Conservation (phyloP, 2,113 vertebrate genomes). For the Conger conger region DNA sequence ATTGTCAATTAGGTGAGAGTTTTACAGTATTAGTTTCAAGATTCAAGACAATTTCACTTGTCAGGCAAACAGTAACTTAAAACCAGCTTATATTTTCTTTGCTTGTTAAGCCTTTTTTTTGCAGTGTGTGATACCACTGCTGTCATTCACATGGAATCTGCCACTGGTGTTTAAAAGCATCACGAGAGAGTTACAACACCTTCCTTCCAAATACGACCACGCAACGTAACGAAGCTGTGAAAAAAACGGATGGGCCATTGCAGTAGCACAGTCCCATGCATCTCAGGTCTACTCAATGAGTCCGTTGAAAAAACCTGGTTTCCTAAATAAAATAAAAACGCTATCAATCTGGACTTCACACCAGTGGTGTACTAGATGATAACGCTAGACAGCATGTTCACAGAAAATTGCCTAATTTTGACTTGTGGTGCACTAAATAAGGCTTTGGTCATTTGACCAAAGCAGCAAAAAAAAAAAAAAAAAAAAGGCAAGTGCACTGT, state of each 20-base stretch:
- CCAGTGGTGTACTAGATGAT: background rate
- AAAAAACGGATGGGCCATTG: background rate
- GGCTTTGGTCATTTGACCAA: background rate
- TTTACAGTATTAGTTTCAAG: no score
- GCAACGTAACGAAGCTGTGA: background rate
- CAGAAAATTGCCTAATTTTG: background rate
- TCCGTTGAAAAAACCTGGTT: background rate
- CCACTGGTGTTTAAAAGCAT: background rate
- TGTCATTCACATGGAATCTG: background rate
- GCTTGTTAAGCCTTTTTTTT: no score
- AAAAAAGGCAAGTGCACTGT: background rate
- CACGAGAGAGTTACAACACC: slow-evolving; percentile 8
- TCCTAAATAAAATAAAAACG: background rate
- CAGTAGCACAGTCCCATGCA: background rate
- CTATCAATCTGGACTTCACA: background rate
- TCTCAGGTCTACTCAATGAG: background rate
- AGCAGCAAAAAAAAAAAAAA: background rate
- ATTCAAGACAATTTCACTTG: no score
- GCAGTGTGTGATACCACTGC: background rate
- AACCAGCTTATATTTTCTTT: no score
- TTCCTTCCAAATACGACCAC: background rate
- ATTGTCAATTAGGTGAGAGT: no score
- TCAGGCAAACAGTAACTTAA: no score
- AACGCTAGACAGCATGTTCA: background rate
- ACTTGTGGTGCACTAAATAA: background rate